Percentiles rank a stretch among this genome's conserved stretches.
These are phyloP conservation scores for Aphidius colemani DNA, from an alignment of 2,888 invertebrate species.

Conservation along the genomic window DNA sequence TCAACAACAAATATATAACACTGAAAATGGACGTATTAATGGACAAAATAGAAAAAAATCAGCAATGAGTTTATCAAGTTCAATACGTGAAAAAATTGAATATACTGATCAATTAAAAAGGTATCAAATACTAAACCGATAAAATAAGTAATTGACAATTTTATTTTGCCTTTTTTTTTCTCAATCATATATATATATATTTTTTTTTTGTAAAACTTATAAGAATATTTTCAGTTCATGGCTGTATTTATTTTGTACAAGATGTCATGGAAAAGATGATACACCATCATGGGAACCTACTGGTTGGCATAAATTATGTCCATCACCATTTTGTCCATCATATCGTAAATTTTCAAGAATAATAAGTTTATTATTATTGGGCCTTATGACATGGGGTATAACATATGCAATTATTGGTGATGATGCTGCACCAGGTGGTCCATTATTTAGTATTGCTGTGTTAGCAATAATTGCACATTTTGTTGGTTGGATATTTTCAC, in stretches of 20 bases:
- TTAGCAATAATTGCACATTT: constrained; percentile 79
- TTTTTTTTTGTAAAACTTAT: neutral
- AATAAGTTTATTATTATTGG: constrained; percentile 73
- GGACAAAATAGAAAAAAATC: constrained; percentile 51
- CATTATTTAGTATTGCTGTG: constrained; percentile 76
- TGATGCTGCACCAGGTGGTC: constrained; percentile 83
- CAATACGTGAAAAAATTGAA: constrained; percentile 57
- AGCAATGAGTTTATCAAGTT: constrained; percentile 55
- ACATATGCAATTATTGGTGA: constrained; percentile 77
- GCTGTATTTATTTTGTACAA: constrained; percentile 81
- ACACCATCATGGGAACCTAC: constrained; percentile 82
- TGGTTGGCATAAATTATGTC: constrained; percentile 79
- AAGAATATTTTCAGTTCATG: constrained; percentile 68
- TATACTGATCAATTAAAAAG: constrained; percentile 56
- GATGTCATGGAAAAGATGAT: constrained; percentile 75
- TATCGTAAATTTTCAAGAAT: constrained; percentile 83
- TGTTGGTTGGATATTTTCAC: constrained; percentile 79
- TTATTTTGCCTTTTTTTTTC: neutral
- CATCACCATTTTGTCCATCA: constrained; percentile 83
- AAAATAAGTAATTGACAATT: neutral
- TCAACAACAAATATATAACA: constrained; percentile 52
- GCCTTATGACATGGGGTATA: constrained; percentile 76
- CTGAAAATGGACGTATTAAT: constrained; percentile 48
- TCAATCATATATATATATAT: neutral
- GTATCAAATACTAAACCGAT: constrained; percentile 37